Evolutionary conservation across 2,797 vertebrate genomes (phyloP), one percentile per base, ranked within the genome.

Genomic region (Siniperca scherzeri): DNA sequence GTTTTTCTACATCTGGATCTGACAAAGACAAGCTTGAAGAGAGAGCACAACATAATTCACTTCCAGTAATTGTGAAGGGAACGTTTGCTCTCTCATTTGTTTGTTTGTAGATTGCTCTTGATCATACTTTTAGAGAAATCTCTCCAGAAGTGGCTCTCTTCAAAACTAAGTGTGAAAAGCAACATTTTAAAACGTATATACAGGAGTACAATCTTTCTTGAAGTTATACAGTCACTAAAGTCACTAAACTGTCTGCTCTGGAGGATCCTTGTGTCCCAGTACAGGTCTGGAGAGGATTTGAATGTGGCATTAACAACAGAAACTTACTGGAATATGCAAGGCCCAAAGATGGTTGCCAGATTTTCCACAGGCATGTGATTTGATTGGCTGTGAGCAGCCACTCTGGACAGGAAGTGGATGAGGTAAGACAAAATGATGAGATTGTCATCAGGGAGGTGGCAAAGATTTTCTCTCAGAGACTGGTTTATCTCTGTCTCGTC

Each of bases 311-410:
- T 62, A 67, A 72, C 27, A 64, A 73, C 38, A 61, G 46, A 25
- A 21, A 94, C 96, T 95, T 90, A 97, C 96, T 89, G 95, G 88
- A 97, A 97, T 74, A 97, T 88, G 72, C 94, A 95, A 56, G 96
- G 96, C 69, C 97, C 96, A 85, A 97, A 97, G 71, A 96, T 92
- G 33, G 94, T 85, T 16, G 96, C 95, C 60, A 97, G 90, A 81
- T 96, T 96, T 91, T 97, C 95, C 83, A 95, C 70, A 46, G 96
- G 95, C 96, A 96, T 97, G 73, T 94, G 94, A 92, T 97, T 97
- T 70, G 87, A 93, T 12, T 95, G 90, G 81, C 95, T 97, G 74
- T 95, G 74, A 25, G 89, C 80, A 1, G 95, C 93, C 72, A 97
- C 95, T 86, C 92, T 95, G 61, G 89, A 87, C 69, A 98, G 87